Evolutionary conservation across 2,797 vertebrate species (phyloP).

Genomic region (Ptychadena robeensis): DNA sequence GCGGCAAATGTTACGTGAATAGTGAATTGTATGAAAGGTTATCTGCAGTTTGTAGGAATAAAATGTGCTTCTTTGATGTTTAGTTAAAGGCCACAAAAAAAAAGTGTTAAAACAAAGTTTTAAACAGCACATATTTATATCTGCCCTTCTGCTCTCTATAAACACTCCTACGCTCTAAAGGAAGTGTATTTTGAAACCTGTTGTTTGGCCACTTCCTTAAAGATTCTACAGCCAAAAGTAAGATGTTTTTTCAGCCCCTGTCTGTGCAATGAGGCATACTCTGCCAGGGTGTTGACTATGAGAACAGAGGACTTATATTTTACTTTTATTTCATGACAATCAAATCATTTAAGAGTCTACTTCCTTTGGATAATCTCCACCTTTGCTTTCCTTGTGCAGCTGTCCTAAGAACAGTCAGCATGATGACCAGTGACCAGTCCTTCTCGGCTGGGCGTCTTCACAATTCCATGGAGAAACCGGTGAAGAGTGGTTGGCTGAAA

Average conservation of each 20-base stretch:
- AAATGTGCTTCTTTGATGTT: background rate
- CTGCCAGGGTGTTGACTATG: background rate
- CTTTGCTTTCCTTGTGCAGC: conserved; percentile 52
- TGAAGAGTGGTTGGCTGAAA: conserved; percentile 93
- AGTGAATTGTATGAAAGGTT: background rate
- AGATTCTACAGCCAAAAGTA: conserved; percentile 5
- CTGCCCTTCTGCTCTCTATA: conserved; percentile 64
- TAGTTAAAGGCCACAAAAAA: background rate
- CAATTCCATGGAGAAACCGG: conserved; percentile 80
- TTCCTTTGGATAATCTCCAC: background rate
- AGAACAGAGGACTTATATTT: background rate
- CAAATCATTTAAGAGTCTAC: background rate
- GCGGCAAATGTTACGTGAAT: background rate
- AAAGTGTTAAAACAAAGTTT: background rate
- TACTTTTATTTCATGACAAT: background rate
- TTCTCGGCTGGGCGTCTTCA: conserved; percentile 62
- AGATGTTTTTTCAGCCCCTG: conserved; percentile 22
- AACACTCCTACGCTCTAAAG: conserved; percentile 75
- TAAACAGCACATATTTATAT: conserved; percentile 41
- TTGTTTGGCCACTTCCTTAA: conserved; percentile 77
- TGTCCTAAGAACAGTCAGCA: conserved; percentile 88
- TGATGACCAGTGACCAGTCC: conserved; percentile 81
- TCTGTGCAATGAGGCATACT: background rate
- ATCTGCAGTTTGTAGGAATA: background rate
- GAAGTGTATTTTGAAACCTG: conserved; percentile 74